Percentiles rank a stretch among this genome's conserved stretches.
These are phyloP conservation scores for Nemotelus pantherinus DNA, from an alignment of 2,888 invertebrate genomes.

Conservation along the genomic window DNA sequence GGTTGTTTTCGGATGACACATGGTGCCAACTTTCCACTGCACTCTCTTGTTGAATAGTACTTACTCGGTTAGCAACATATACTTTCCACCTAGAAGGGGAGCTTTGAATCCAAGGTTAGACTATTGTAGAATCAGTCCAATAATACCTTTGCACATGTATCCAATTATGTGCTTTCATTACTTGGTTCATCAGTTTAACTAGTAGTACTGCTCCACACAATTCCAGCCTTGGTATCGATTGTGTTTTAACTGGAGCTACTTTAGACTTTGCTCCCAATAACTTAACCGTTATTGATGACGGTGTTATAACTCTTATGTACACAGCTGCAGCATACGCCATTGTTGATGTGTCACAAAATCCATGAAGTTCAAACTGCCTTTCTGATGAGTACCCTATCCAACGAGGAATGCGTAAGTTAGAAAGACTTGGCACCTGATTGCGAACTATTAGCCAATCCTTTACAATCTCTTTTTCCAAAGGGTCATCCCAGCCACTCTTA, in stretches of 20 bases:
- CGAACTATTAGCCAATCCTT: not conserved
- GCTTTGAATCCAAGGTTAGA: constrained; percentile 52
- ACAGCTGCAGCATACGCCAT: constrained; percentile 42
- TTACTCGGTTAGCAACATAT: too few species aligned
- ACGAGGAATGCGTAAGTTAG: not conserved
- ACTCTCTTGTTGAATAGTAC: too few species aligned
- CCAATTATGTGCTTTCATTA: too few species aligned
- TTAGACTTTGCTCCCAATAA: constrained; percentile 46
- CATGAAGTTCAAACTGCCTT: constrained; percentile 4
- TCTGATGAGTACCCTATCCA: constrained; percentile 4
- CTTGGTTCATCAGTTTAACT: constrained; percentile 28
- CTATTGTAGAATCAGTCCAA: constrained; percentile 47
- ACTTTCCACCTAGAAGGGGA: constrained; percentile 54
- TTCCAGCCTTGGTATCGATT: constrained; percentile 49
- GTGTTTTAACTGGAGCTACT: constrained; percentile 47
- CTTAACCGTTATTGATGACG: not conserved
- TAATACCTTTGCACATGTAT: not conserved
- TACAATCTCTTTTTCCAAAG: not conserved
- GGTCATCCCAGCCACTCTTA: constrained; percentile 28
- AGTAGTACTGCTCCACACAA: constrained; percentile 48
- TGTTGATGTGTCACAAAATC: constrained; percentile 40
- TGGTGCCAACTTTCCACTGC: too few species aligned
- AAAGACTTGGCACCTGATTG: not conserved
- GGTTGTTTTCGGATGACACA: too few species aligned
- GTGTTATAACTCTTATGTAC: constrained; percentile 34